A percentile compares a stretch with the other conserved stretches of the same genome.
Conservation (phyloP, 2,888 invertebrate species). For the Drosophila vallismaia region DNA sequence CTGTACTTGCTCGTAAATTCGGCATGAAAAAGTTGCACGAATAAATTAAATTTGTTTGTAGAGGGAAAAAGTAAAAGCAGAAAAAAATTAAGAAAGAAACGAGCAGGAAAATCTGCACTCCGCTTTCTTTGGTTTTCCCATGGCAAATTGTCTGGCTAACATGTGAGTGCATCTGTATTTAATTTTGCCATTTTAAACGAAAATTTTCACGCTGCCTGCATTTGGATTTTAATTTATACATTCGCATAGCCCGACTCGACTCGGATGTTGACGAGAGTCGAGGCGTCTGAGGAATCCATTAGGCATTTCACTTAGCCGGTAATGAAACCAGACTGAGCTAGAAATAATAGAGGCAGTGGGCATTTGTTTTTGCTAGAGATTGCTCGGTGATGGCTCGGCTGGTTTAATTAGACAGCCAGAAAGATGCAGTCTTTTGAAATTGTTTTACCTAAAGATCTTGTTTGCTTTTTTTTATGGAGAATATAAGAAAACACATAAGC, state of each 20-base stretch:
- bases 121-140: slow-evolving; percentile 1
- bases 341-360: slow-evolving; percentile 18
- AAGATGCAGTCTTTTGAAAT: not conserved
- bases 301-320: slow-evolving; percentile 37
- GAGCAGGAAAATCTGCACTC: slow-evolving; percentile 35
- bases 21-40: slow-evolving; percentile 66
- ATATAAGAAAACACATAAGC: not conserved
- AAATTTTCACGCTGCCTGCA: slow-evolving; percentile 59
- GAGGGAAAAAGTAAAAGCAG: slow-evolving; percentile 23
- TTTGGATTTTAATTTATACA: slow-evolving; percentile 58
- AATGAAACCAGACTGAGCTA: slow-evolving; percentile 17
- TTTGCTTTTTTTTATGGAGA: not conserved
- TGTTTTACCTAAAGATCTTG: not conserved
- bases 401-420: slow-evolving; percentile 24
- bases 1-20: slow-evolving; percentile 65
- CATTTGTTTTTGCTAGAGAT: slow-evolving; percentile 12
- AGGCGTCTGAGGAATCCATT: slow-evolving; percentile 26
- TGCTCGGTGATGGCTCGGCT: slow-evolving; percentile 12
- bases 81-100: slow-evolving; percentile 22
- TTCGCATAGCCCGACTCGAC: slow-evolving; percentile 18
- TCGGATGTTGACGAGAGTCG: slow-evolving; percentile 8
- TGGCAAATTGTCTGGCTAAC: slow-evolving; percentile 42
- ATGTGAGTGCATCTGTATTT: slow-evolving; percentile 65
- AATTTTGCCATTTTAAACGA: slow-evolving; percentile 61
- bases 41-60: slow-evolving; percentile 75